Percentiles rank a stretch among this genome's conserved stretches.
Evolutionary conservation across 92 coral and sea anemone genomes (phyloP).

Genomic region (Palythoa caribaeorum): DNA sequence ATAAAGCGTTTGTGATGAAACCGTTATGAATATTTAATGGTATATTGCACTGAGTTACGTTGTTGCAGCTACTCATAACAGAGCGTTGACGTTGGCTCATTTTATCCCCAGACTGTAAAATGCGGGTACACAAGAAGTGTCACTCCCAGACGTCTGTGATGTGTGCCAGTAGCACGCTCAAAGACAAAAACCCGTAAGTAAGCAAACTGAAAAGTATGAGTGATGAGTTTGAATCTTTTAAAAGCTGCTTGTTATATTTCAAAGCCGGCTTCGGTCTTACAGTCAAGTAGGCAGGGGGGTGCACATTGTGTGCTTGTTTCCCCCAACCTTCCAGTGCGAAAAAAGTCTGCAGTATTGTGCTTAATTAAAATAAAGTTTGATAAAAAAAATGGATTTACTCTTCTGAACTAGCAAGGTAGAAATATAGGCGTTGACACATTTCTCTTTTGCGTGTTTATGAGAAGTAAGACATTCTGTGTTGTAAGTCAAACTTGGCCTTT

Average conservation of each 20-base stretch:
- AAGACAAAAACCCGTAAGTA: conserved; percentile 87
- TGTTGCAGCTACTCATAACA: background rate
- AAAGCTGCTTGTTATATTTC: background rate
- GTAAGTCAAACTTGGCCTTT: too few relatives aligned
- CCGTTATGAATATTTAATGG: background rate
- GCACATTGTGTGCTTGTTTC: too few relatives aligned
- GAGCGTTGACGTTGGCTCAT: background rate
- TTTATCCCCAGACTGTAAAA: conserved; percentile 72
- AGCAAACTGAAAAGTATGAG: background rate
- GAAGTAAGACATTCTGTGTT: too few relatives aligned
- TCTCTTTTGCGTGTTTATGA: too few relatives aligned
- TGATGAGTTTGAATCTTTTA: background rate
- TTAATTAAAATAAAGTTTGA: too few relatives aligned
- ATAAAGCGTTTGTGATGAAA: too few relatives aligned
- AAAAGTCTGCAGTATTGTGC: too few relatives aligned
- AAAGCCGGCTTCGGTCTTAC: background rate
- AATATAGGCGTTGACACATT: too few relatives aligned
- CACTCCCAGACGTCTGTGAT: conserved; percentile 84
- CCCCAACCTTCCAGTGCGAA: too few relatives aligned
- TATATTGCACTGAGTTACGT: background rate
- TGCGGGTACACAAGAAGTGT: conserved; percentile 92
- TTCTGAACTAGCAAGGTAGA: too few relatives aligned
- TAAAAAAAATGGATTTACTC: too few relatives aligned
- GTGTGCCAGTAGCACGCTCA: conserved; percentile 81
- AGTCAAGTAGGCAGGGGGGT: too few relatives aligned